Conservation (phyloP, 2,113 vertebrate genomes). For the Pontoporia blainvillei region DNA sequence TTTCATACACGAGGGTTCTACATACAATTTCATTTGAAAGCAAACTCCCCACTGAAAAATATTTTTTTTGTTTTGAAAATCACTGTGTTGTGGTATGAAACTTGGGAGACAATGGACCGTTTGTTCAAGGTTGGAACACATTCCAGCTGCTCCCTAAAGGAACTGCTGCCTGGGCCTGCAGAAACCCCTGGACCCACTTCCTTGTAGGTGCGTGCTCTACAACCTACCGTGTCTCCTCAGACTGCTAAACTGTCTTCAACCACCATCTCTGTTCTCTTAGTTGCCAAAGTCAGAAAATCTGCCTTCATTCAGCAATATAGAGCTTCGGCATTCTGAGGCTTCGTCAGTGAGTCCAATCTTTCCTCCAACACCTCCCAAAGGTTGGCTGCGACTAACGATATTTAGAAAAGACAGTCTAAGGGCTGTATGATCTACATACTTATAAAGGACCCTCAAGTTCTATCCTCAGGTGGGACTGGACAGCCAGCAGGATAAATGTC, state of each 20-base stretch:
- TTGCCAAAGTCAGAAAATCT: neutral
- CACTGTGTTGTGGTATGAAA: neutral
- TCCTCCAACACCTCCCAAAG: neutral
- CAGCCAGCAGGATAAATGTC: neutral
- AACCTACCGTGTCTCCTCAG: neutral
- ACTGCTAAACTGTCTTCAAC: neutral
- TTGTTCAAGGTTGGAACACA: constrained; percentile 19
- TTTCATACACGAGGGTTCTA: neutral
- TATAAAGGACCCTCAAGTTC: neutral
- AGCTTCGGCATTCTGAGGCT: neutral
- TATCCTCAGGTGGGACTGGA: neutral
- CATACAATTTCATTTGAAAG: constrained; percentile 18
- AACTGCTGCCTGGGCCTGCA: neutral
- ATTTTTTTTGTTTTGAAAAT: neutral
- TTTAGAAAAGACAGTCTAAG: neutral
- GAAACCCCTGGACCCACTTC: neutral
- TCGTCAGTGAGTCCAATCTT: neutral
- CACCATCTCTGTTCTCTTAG: neutral
- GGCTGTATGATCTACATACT: neutral
- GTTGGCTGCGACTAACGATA: neutral
- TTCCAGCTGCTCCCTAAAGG: neutral
- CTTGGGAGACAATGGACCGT: neutral
- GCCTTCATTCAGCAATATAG: neutral
- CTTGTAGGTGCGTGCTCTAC: neutral
- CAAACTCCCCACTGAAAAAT: neutral